These are phyloP conservation scores for Nannoperca obscura DNA, from an alignment of 2,797 vertebrate species.

Conservation along the genomic window DNA sequence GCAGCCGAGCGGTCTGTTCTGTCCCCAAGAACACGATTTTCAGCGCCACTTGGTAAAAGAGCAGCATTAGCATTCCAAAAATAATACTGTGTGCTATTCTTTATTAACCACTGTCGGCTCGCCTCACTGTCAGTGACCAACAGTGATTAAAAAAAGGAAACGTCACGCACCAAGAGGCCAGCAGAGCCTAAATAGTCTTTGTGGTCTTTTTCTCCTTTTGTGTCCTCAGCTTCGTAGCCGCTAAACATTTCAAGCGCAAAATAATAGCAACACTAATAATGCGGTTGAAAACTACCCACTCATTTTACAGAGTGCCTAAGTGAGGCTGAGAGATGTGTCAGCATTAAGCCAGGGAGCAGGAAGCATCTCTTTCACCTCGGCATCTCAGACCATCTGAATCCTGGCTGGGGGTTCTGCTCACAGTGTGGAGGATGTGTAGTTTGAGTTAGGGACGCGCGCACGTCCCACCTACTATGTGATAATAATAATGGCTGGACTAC, in stretches of 20 bases:
- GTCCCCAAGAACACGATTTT: constrained; percentile 21
- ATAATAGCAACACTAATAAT: constrained; percentile 61
- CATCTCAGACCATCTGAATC: constrained; percentile 69
- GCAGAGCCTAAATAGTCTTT: constrained; percentile 33
- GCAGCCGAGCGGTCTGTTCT: constrained; percentile 11
- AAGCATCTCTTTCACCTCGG: constrained; percentile 69
- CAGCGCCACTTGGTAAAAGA: constrained; percentile 43
- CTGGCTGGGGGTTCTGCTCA: constrained; percentile 57
- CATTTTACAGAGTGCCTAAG: constrained; percentile 63
- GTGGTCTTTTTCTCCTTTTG: constrained; percentile 33
- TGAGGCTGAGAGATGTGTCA: constrained; percentile 63
- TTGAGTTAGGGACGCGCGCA: constrained; percentile 46
- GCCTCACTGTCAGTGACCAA: constrained; percentile 56
- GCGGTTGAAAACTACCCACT: constrained; percentile 53
- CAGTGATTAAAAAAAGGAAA: constrained; percentile 35
- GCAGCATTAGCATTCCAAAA: constrained; percentile 61
- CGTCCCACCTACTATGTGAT: constrained; percentile 18
- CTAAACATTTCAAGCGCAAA: constrained; percentile 55
- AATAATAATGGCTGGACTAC: neutral
- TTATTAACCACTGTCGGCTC: constrained; percentile 64
- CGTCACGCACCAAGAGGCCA: constrained; percentile 6
- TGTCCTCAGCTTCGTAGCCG: constrained; percentile 44
- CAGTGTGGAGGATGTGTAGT: constrained; percentile 41
- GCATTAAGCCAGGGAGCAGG: constrained; percentile 60
- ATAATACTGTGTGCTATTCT: constrained; percentile 55